Evolutionary conservation across 2,797 vertebrate species (phyloP), one percentile per base, ranked within the genome.

Genomic region (Eospalax fontanierii): DNA sequence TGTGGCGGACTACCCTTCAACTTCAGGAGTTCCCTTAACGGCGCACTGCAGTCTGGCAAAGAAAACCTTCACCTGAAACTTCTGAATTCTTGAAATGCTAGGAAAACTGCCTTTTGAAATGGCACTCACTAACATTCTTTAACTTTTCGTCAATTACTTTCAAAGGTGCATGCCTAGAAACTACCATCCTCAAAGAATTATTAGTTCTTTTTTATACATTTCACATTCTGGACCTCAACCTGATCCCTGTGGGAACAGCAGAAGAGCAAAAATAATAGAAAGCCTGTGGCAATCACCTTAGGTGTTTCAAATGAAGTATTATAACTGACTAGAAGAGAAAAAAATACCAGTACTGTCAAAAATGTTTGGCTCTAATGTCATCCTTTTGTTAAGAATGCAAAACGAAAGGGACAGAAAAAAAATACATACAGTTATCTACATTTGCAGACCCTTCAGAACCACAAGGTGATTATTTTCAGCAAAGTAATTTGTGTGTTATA

Each of bases 41-140:
- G 46, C 66, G 2, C 24, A 28, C 8, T 61, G 38, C 81, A 85
- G 43, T 78, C 30, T 82, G 15, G 22, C 24, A 93, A 75, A 30
- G 84, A 40, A 95, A 73, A 3, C 4, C n/a, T 88, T 76, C 66
- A 63, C 63, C 43, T 81, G 88, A 63, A 73, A 75, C 71, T 87
- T 78, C 15, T 63, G 10, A 84, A 75, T 46, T 71, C 59, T 85
- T 91, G 71, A 87, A 83, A 84, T 86, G 35, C 26, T 63, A 86
- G 33, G 84, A 94, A 91, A 93, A n/a, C 22, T 83, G 78, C 10
- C 16, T 68, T 33, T 46, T 86, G n/a, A 90, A 95, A 80, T 40
- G 6, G 71, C 75, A 81, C 50, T 81, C 9, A 28, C 14, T 85
- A 63, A 71, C 84, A 79, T 90, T n/a, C n/a, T n/a, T n/a, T 57